Base-by-base conservation (phyloP, 2,888 invertebrate genomes). In the Minunthozetes semirufus region DNA sequence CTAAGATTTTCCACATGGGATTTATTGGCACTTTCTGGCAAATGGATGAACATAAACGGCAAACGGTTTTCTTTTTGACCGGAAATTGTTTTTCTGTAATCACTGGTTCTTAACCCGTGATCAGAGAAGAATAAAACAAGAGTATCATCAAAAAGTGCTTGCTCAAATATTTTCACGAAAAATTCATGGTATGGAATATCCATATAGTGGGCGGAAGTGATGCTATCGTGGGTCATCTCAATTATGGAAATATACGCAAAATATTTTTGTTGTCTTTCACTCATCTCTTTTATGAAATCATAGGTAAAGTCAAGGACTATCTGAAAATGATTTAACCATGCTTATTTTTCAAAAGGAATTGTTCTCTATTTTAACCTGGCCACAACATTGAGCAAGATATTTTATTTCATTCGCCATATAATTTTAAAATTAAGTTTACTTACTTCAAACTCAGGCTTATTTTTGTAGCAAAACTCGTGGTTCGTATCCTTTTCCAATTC, bases 51-150 rank as follows among this genome's bases (percentile, higher is more conserved):
- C 74, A 83, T 77, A 68, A 83, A 81, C 0, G 84, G 84, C 76
- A 84, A 80, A 33, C 84, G 78, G 73, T 83, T 83, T 76, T 83
- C 83, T 19, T 82, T 80, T 75, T 83, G 81, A 0, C 83, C 83
- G 42, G 38, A 75, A 82, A 90, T 92, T 0, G 94, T 94, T 78
- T 87, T 85, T 13, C 93, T 86, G n/a, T n/a, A n/a, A n/a, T n/a
- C n/a, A n/a, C 94, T 94, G 89, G 91, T 94, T 76, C 94, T 85
- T 76, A 93, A 88, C 0, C 95, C 95, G 81, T 95, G 95, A 81
- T 95, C 95, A 82, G 94, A 94, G 85, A 93, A 85, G 68, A 87
- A 81, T 13, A 92, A 82, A 72, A 93, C 73, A 80, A 88, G 85
- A 0, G 91, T 91, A 29, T 88, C 86, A 72, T 90, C 87, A 73